Evolutionary conservation across 53 echinoderm and acorn worm species (phyloP).

Genomic region (Holothuria leucospilota): DNA sequence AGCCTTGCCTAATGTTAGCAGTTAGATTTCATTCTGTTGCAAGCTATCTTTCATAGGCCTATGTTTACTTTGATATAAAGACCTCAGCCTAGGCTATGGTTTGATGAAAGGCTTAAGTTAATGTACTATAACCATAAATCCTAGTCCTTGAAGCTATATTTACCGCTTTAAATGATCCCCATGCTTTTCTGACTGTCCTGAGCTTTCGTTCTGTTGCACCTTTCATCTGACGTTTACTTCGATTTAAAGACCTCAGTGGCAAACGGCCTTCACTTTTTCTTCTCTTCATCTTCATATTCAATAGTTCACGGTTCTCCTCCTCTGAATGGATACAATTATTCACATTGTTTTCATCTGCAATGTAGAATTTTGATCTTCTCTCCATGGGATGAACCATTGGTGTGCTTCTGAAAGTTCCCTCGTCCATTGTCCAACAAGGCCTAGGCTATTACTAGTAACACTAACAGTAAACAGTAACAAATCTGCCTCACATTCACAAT

Average conservation of each 20-base stretch:
- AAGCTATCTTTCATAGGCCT: too few relatives aligned
- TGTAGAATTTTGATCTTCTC: constrained; percentile 29
- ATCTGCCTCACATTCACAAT: too few relatives aligned
- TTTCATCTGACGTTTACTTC: constrained; percentile 31
- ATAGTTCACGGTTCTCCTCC: constrained; percentile 16
- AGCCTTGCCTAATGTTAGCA: too few relatives aligned
- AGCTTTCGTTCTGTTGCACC: constrained; percentile 76
- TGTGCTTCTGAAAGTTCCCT: constrained; percentile 44
- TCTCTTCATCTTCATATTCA: neutral
- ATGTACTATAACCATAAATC: too few relatives aligned
- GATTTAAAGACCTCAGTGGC: constrained; percentile 25
- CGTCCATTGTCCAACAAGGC: constrained; percentile 49
- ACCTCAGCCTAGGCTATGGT: too few relatives aligned
- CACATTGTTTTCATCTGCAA: constrained; percentile 3
- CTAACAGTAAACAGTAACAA: too few relatives aligned
- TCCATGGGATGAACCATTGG: constrained; percentile 46
- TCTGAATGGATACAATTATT: neutral
- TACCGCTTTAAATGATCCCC: constrained; percentile 92
- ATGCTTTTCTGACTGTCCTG: constrained; percentile 81
- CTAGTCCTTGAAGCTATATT: neutral
- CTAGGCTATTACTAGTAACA: too few relatives aligned
- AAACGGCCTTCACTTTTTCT: constrained; percentile 17
- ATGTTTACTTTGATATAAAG: too few relatives aligned
- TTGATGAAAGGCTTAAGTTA: too few relatives aligned
- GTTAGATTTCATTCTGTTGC: too few relatives aligned